phyloP scores from a whole-genome alignment of 2,797 vertebrate genomes.

The Labeo calbasu region DNA sequence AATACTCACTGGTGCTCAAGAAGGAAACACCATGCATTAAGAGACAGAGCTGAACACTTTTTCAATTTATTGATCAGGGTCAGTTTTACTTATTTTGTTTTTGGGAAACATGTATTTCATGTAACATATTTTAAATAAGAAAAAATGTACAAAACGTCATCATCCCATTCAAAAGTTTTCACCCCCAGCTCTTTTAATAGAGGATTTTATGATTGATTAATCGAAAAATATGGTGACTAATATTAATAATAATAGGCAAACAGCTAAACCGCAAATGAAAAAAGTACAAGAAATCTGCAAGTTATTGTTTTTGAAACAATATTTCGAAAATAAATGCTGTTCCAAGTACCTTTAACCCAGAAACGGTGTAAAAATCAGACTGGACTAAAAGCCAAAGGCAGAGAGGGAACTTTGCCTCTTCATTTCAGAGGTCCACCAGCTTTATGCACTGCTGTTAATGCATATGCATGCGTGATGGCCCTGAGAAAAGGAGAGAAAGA shows the following conservation, averaged over 20 bases:
- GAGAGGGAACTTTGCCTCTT: not conserved
- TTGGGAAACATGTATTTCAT: no score
- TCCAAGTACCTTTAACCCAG: not conserved
- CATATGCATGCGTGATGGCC: not conserved
- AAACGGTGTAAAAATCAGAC: not conserved
- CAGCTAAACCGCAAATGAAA: not conserved
- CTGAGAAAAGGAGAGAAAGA: constrained; percentile 30
- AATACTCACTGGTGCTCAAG: not conserved
- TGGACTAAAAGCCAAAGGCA: not conserved
- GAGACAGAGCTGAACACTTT: no score
- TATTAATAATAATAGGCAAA: not conserved
- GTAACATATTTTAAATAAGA: no score
- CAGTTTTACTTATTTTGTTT: no score
- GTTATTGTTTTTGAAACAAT: not conserved
- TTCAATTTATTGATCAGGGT: no score
- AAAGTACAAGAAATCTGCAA: not conserved
- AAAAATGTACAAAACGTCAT: no score
- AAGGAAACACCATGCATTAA: not conserved
- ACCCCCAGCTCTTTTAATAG: not conserved
- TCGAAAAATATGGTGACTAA: not conserved
- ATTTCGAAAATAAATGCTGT: not conserved
- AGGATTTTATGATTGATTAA: not conserved
- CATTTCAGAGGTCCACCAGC: not conserved
- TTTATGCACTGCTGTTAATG: not conserved
- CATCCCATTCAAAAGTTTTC: no score